phyloP scores from a whole-genome alignment of 2,888 invertebrate genomes.

The Ophion ventricosus region DNA sequence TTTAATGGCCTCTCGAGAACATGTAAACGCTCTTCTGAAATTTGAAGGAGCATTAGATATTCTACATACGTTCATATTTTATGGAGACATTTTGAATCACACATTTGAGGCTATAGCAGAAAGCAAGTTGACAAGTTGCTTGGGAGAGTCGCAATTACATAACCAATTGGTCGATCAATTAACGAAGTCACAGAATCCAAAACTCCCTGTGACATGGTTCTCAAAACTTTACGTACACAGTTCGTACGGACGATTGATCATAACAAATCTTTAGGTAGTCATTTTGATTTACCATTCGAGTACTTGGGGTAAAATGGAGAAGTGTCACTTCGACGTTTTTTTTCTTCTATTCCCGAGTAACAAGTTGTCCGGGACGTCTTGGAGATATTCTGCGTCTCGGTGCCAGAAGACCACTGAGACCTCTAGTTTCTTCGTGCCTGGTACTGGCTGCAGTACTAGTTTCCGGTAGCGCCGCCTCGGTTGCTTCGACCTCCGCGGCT shows the following conservation, averaged over 20 bases:
- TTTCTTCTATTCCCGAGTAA: conserved; percentile 75
- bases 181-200: too few species aligned
- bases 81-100: too few species aligned
- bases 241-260: background rate
- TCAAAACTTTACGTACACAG: too few species aligned
- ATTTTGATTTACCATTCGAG: conserved; percentile 17
- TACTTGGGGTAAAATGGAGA: conserved; percentile 19
- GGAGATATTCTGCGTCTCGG: conserved; percentile 88
- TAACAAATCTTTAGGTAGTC: background rate
- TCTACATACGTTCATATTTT: too few species aligned
- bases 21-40: background rate
- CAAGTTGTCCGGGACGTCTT: conserved; percentile 85
- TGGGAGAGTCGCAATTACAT: too few species aligned
- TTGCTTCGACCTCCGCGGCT: conserved; percentile 72
- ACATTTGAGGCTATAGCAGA: too few species aligned
- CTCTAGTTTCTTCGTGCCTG: conserved; percentile 79
- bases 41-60: background rate
- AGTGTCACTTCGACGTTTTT: conserved; percentile 11
- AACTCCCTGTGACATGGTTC: too few species aligned
- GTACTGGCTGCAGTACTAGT: conserved; percentile 78
- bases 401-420: conserved; percentile 86
- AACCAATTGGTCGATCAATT: too few species aligned
- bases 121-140: too few species aligned
- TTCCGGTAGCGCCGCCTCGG: conserved; percentile 71
- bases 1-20: background rate